phyloP scores from a whole-genome alignment of 2,113 vertebrate genomes.

The Heterotilapia buettikoferi region DNA sequence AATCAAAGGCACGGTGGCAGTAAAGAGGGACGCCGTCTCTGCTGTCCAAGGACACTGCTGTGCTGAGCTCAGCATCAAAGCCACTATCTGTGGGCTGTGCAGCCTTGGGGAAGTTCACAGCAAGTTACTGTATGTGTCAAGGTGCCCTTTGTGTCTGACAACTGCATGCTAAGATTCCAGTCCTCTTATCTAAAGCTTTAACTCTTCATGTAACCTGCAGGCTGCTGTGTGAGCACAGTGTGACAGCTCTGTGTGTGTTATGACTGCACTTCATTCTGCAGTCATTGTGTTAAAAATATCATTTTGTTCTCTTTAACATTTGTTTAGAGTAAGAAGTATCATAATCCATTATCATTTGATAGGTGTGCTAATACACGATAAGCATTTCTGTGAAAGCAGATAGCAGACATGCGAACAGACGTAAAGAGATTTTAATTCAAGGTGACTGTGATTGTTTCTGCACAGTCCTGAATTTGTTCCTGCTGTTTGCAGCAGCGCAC shows the following conservation, averaged over 20 bases:
- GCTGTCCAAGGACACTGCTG: conserved; percentile 24
- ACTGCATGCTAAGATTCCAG: conserved; percentile 44
- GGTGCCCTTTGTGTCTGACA: conserved; percentile 61
- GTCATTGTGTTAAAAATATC: background rate
- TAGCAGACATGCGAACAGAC: background rate
- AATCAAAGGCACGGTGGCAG: conserved; percentile 10
- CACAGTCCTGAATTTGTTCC: background rate
- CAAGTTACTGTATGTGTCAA: conserved; percentile 57
- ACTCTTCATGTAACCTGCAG: background rate
- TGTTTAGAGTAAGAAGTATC: background rate
- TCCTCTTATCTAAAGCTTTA: conserved; percentile 25
- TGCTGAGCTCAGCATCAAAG: conserved; percentile 20
- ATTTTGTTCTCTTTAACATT: background rate
- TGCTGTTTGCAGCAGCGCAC: background rate
- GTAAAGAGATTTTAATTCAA: conserved; percentile 7
- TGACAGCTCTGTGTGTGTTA: background rate
- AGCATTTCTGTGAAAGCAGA: background rate
- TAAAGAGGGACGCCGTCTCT: background rate
- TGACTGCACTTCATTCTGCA: background rate
- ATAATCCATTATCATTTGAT: background rate
- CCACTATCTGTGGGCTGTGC: conserved; percentile 31
- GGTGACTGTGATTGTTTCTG: background rate
- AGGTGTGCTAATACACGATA: background rate
- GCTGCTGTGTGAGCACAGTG: background rate
- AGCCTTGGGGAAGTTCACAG: conserved; percentile 48